phyloP scores from a whole-genome alignment of 2,797 vertebrate species.

The Neostethus bicornis region DNA sequence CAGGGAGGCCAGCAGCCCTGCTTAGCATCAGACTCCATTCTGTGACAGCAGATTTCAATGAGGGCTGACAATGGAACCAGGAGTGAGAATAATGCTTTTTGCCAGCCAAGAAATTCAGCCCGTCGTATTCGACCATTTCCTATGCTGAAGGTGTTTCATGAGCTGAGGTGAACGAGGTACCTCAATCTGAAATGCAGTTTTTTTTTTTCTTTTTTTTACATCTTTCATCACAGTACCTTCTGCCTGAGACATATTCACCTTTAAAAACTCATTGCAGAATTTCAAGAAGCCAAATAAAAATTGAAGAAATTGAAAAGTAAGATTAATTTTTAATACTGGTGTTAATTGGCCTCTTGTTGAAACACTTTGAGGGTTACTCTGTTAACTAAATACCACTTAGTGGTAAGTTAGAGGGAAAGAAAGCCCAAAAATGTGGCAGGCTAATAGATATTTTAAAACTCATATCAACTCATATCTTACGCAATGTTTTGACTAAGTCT shows the following conservation, averaged over 20 bases:
- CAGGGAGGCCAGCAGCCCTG: constrained; percentile 71
- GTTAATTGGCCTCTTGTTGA: no score
- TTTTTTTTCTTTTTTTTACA: constrained; percentile 44
- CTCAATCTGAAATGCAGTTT: constrained; percentile 58
- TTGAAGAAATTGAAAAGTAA: no score
- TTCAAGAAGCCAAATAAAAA: no score
- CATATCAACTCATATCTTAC: no score
- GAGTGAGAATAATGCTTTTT: constrained; percentile 85
- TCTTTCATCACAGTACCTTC: constrained; percentile 27
- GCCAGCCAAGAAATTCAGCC: constrained; percentile 81
- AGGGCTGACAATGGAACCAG: constrained; percentile 80
- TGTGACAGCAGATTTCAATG: constrained; percentile 82
- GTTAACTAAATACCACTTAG: no score
- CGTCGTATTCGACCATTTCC: constrained; percentile 78
- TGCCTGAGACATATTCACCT: constrained; percentile 27
- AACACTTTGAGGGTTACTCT: no score
- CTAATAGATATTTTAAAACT: no score
- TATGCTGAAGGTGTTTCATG: constrained; percentile 62
- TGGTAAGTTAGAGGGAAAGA: no score
- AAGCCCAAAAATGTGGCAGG: no score
- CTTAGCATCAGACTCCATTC: constrained; percentile 73
- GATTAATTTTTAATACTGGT: no score
- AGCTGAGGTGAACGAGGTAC: constrained; percentile 61
- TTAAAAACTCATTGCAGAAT: no score
- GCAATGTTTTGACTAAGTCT: no score